Evolutionary conservation across 2,888 invertebrate species (phyloP), one percentile per base, ranked within the genome.

Genomic region (Xestia rhomboidea): DNA sequence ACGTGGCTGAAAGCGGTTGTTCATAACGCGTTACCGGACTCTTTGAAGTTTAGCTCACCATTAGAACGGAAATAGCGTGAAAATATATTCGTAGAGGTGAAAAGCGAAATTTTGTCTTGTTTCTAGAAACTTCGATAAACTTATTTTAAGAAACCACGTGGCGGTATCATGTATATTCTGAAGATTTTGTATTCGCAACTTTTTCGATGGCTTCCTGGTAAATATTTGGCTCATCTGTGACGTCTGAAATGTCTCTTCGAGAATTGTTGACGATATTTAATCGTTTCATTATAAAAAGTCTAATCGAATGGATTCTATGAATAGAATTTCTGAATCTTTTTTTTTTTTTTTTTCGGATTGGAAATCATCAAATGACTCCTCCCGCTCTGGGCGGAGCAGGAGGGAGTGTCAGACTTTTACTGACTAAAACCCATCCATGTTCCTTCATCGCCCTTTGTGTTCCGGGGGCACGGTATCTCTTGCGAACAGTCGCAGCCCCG

Each of bases 111-210:
- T 66, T 68, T 83, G 30, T 75, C 62, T 81, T 57, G 72, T 64
- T 84, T 86, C 87, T 84, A 84, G 87, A 87, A 87, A 77, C 60
- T 87, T 86, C 87, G 68, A 66, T 67, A 68, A 69, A 78, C 24
- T 70, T 87, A 83, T 88, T 82, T 88, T 72, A 80, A 87, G 81
- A 83, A 83, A 85, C 73, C 85, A 84, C 81, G 81, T 83, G 80
- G 77, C 64, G 60, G 62, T 71, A 73, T 74, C 79, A 69, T 76
- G 70, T 69, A 77, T 77, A 41, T 73, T 81, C 27, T 62, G 62
- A 73, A 78, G 60, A 78, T 76, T 73, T 73, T 60, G 63, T 70
- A 71, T 84, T 70, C 72, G 66, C 67, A 73, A 81, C 68, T 69
- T 82, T 77, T 73, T 66, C 24, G 24, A 76, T 77, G 63, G 76